phyloP scores from a whole-genome alignment of 2,113 vertebrate genomes.

The Oncorhynchus gorbuscha region DNA sequence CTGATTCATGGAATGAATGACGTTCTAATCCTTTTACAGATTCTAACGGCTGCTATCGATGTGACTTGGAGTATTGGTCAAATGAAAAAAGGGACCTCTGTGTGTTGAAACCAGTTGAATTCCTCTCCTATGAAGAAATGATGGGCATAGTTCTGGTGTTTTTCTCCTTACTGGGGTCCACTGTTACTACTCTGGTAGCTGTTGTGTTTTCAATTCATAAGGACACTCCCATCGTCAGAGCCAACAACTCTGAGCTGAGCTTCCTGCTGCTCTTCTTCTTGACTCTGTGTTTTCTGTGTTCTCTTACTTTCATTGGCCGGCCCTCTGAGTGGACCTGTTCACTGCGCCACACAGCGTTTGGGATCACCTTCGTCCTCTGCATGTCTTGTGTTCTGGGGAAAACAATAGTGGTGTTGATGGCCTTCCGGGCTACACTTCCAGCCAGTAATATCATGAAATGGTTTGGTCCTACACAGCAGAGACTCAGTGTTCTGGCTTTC shows the following conservation, averaged over 20 bases:
- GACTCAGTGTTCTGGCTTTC: conserved; percentile 38
- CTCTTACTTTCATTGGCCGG: conserved; percentile 47
- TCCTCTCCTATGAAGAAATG: conserved; percentile 59
- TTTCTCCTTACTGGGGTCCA: conserved; percentile 13
- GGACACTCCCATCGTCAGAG: conserved; percentile 52
- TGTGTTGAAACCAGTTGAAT: neutral
- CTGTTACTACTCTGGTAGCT: conserved; percentile 17
- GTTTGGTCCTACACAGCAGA: conserved; percentile 43
- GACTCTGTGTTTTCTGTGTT: conserved; percentile 50
- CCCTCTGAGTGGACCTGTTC: conserved; percentile 48
- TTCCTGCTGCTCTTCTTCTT: conserved; percentile 53
- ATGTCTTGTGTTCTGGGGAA: conserved; percentile 46
- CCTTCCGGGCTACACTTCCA: conserved; percentile 46
- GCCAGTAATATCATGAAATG: conserved; percentile 48
- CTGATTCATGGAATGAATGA: neutral
- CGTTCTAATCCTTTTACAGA: neutral
- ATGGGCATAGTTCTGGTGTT: conserved; percentile 38
- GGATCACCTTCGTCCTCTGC: conserved; percentile 44
- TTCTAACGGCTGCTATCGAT: neutral
- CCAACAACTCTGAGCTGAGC: conserved; percentile 53
- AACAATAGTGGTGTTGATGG: conserved; percentile 50
- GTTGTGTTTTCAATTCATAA: conserved; percentile 44
- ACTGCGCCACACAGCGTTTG: conserved; percentile 43
- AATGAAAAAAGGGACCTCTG: neutral
- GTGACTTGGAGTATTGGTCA: neutral